Conservation (phyloP, 2,888 invertebrate species). For the Helleia helle region DNA sequence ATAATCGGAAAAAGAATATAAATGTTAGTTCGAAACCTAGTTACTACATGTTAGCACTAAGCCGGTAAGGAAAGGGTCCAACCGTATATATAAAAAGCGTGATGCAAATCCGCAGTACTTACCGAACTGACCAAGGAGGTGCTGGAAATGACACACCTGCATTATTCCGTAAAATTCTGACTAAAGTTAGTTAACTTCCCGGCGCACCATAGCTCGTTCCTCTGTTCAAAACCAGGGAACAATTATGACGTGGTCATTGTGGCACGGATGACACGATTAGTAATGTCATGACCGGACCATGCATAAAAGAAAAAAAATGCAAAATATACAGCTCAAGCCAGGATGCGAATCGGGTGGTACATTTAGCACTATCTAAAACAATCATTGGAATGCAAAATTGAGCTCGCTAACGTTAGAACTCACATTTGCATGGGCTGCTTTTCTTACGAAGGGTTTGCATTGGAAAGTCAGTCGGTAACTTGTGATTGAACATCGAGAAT, state of each 20-base stretch:
- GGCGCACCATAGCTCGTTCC: slow-evolving; percentile 51
- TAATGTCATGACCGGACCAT: slow-evolving; percentile 47
- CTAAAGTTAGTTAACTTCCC: slow-evolving; percentile 49
- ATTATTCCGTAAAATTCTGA: slow-evolving; percentile 59
- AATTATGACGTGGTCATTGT: slow-evolving; percentile 45
- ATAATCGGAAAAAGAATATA: no score
- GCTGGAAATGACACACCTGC: slow-evolving; percentile 76
- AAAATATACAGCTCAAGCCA: slow-evolving; percentile 54
- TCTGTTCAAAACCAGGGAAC: slow-evolving; percentile 63
- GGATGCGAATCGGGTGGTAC: slow-evolving; percentile 45
- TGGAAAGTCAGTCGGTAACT: slow-evolving; percentile 73
- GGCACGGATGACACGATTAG: slow-evolving; percentile 31
- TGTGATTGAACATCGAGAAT: slow-evolving; percentile 71
- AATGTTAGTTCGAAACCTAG: neutral
- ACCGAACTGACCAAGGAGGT: slow-evolving; percentile 71
- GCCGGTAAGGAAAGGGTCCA: neutral
- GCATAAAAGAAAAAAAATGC: slow-evolving; percentile 57
- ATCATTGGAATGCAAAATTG: slow-evolving; percentile 33
- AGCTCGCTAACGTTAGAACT: slow-evolving; percentile 68
- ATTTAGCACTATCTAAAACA: slow-evolving; percentile 56
- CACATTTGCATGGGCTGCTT: slow-evolving; percentile 95
- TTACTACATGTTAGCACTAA: slow-evolving; percentile 7
- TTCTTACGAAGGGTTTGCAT: slow-evolving; percentile 96
- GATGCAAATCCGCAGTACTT: slow-evolving; percentile 44
- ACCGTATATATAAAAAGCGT: slow-evolving; percentile 22